Conservation (phyloP, 92 coral and sea anemone genomes). For the Pocillopora meandrina region DNA sequence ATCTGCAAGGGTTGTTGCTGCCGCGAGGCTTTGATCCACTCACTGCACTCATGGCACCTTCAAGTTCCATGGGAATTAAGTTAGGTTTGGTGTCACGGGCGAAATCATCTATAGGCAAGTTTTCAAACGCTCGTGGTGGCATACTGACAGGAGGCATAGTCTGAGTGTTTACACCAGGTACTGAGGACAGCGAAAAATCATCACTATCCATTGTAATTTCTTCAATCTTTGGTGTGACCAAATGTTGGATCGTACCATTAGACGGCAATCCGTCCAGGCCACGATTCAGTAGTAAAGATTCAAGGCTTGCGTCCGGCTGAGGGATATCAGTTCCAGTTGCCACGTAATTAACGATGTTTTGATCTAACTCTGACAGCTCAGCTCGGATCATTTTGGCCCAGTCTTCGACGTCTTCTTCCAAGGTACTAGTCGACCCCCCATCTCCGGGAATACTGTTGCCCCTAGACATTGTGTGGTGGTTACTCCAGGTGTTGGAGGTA, state of each 20-base stretch:
- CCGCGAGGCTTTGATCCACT: constrained; percentile 12
- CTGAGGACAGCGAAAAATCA: neutral
- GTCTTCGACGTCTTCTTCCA: constrained; percentile 34
- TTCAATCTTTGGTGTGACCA: constrained; percentile 57
- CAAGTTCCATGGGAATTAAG: constrained; percentile 12
- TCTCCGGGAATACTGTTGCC: neutral
- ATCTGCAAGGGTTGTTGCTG: constrained; percentile 37
- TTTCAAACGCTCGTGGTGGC: constrained; percentile 5
- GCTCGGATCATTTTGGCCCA: constrained; percentile 53
- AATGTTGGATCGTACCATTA: constrained; percentile 25
- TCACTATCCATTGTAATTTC: constrained; percentile 22
- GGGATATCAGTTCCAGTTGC: constrained; percentile 44
- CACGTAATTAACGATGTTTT: constrained; percentile 57
- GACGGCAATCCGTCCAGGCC: neutral
- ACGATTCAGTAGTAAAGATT: neutral
- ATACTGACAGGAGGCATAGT: neutral
- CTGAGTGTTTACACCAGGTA: constrained; percentile 1
- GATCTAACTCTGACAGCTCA: constrained; percentile 59
- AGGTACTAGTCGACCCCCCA: constrained; percentile 33
- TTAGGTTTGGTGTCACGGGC: constrained; percentile 26
- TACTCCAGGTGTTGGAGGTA: neutral
- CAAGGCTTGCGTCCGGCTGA: constrained; percentile 21
- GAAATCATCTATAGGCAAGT: constrained; percentile 22
- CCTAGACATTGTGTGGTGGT: neutral
- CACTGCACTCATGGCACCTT: neutral